Percentiles rank a stretch among this genome's conserved stretches.
Evolutionary conservation across 2,888 invertebrate species (phyloP).

Genomic region (Nasonovia ribisnigri): DNA sequence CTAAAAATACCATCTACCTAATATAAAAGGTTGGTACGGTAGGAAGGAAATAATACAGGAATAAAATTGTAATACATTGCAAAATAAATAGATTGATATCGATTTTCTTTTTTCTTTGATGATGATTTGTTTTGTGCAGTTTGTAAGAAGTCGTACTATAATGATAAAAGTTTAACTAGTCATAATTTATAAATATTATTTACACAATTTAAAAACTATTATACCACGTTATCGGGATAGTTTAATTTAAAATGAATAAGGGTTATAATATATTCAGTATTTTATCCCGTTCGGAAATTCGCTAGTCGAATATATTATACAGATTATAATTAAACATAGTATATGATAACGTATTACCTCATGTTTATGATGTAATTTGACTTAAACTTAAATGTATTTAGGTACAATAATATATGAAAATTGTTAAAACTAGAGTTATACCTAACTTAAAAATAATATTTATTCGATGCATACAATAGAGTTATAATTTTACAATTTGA

Average conservation of each 20-base stretch:
- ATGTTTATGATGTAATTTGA: too few relatives aligned
- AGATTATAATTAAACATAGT: not conserved
- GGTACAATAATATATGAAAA: not conserved
- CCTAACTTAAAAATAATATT: not conserved
- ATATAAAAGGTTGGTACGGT: not conserved
- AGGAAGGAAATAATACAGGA: not conserved
- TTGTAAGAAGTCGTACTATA: not conserved
- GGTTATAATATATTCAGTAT: not conserved
- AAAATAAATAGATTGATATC: not conserved
- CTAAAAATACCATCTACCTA: not conserved
- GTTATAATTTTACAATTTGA: too few relatives aligned
- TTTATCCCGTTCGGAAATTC: not conserved
- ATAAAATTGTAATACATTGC: not conserved
- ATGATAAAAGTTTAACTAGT: not conserved
- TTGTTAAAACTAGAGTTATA: not conserved
- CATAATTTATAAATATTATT: not conserved
- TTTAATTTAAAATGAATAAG: not conserved
- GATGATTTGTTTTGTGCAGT: not conserved
- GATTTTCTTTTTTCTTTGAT: not conserved
- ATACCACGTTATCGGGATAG: not conserved
- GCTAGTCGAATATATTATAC: not conserved
- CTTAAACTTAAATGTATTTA: not conserved
- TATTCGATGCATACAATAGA: too few relatives aligned
- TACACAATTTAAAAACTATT: not conserved
- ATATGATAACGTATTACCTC: not conserved